Base-by-base conservation (phyloP, 2,888 invertebrate species). In the Parnassius smintheus region DNA sequence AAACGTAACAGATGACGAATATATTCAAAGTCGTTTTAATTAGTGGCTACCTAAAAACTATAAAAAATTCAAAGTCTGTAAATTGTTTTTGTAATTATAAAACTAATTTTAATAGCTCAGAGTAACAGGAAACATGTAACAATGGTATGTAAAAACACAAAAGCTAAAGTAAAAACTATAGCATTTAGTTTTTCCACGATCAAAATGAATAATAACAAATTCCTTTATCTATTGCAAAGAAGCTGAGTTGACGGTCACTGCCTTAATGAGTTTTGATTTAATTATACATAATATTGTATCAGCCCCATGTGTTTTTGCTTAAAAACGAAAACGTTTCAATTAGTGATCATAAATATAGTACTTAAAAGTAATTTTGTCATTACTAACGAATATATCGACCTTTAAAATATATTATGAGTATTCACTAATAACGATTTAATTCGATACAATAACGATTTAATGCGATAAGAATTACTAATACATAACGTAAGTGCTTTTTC, bases 121-220 rank as follows among this genome's bases (percentile, higher is more conserved):
- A 35, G 42, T 8, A 57, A 57, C 49, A 57, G 50, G 49, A 50
- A 50, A 35, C 41, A 50, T 35, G 10, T n/a, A 50, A 57, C 57
- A 57, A 53, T 35, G 44, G n/a, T 45, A 52, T 12, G 18, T 44
- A 58, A 50, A 58, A 58, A 51, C 11, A 18, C 45, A 51, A 45
- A 10, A 9, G 25, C 3, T 51, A 18, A 9, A 35, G 52, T 59
- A 59, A 59, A 59, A 53, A 53, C 59, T 53, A 49, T 48, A 60
- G 13, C 42, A 42, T 48, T 41, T 18, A 42, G 49, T 46, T 35
- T 22, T 54, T 60, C 22, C 44, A 44, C 25, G 25, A 50, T 11
- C 22, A 9, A 42, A 48, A 56, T 25, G 50, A 59, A 59, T 52
- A 50, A 52, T n/a, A 45, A 12, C 22, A 51, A 51, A 58, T n/a